A percentile compares a stretch with the other conserved stretches of the same genome.
These are phyloP conservation scores for Hippocampus kuda DNA, from an alignment of 2,797 vertebrate species.

Conservation along the genomic window DNA sequence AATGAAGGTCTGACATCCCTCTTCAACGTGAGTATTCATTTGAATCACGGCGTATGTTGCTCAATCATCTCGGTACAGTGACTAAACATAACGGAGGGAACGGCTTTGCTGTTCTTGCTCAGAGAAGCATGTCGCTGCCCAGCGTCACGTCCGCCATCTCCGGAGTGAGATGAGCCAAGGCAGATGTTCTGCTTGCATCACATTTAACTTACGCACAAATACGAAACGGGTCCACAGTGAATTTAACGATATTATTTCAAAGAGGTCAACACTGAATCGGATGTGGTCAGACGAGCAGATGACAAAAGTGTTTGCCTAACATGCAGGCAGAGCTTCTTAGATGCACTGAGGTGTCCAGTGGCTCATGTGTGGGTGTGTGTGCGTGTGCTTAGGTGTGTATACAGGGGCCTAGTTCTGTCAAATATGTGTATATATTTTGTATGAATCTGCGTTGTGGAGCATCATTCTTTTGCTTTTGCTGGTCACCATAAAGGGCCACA, in stretches of 20 bases:
- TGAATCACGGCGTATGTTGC: constrained; percentile 18
- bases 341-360: too few relatives aligned
- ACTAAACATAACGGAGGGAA: constrained; percentile 28
- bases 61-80: constrained; percentile 13
- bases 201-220: not conserved
- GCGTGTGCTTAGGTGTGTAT: too few relatives aligned
- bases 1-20: constrained; percentile 3
- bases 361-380: too few relatives aligned
- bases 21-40: not conserved
- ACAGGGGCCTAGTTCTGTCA: too few relatives aligned
- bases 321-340: too few relatives aligned
- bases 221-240: not conserved
- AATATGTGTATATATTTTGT: too few relatives aligned
- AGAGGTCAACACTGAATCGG: not conserved
- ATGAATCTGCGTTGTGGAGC: too few relatives aligned
- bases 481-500: too few relatives aligned
- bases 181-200: not conserved
- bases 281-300: not conserved
- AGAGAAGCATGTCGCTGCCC: not conserved
- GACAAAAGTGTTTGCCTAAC: too few relatives aligned
- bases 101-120: not conserved
- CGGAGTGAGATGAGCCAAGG: not conserved
- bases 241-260: not conserved
- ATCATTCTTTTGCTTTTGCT: too few relatives aligned
- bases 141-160: not conserved